phyloP scores from a whole-genome alignment of 2,113 vertebrate genomes.

The Ptychochromis oligacanthus region DNA sequence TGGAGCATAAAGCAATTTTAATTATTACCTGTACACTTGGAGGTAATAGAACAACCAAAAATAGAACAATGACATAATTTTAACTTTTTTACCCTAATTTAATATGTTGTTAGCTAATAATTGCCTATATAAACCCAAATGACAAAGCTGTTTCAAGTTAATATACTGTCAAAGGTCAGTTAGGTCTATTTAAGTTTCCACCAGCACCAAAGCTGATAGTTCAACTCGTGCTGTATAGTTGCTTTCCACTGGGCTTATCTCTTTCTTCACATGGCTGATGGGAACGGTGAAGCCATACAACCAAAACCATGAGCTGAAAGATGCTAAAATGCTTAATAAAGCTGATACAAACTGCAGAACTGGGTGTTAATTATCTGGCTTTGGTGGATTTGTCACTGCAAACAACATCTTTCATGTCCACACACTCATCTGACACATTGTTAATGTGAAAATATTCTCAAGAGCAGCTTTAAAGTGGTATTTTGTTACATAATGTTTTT shows the following conservation, averaged over 20 bases:
- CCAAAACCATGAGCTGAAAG: not conserved
- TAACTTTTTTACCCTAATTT: not conserved
- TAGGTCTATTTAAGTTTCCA: not conserved
- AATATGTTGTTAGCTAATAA: not conserved
- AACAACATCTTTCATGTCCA: too few species aligned
- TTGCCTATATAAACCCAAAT: not conserved
- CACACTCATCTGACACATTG: too few species aligned
- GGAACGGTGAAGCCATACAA: not conserved
- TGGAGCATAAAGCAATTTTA: not conserved
- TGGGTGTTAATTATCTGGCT: not conserved
- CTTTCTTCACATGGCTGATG: not conserved
- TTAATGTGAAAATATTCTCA: not conserved
- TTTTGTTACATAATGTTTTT: not conserved
- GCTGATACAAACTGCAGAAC: not conserved
- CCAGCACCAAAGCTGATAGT: not conserved
- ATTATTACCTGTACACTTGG: not conserved
- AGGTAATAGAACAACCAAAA: not conserved
- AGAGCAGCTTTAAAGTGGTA: not conserved
- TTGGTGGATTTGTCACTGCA: too few species aligned
- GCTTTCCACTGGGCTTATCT: not conserved
- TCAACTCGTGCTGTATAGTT: not conserved
- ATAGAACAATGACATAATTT: not conserved
- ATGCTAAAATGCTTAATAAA: not conserved
- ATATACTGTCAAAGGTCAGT: not conserved
- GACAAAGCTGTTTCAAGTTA: not conserved